These are phyloP conservation scores for Papilio protenor DNA, from an alignment of 2,888 invertebrate genomes.

Conservation along the genomic window DNA sequence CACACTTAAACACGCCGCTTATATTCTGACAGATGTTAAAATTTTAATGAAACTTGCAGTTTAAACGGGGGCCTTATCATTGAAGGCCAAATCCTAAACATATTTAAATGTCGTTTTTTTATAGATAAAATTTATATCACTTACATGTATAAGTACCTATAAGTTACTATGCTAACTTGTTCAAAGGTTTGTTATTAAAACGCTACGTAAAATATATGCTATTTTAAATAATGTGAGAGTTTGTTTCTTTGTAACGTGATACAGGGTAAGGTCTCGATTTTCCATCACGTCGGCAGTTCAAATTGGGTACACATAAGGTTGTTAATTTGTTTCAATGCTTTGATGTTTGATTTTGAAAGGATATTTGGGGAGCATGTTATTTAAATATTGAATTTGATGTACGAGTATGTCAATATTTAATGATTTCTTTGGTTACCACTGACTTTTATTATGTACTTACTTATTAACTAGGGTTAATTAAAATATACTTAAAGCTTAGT, in stretches of 20 bases:
- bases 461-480: not conserved
- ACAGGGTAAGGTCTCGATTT: conserved; percentile 5
- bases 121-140: no score
- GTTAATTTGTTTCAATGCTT: conserved; percentile 34
- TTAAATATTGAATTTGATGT: not conserved
- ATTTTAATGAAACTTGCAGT: no score
- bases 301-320: conserved; percentile 34
- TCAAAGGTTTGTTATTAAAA: conserved; percentile 3
- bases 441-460: not conserved
- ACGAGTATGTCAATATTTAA: not conserved
- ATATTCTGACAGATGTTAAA: no score
- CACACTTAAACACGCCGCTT: no score
- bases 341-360: conserved; percentile 33
- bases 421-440: not conserved
- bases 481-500: not conserved
- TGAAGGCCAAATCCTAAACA: no score
- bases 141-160: not conserved
- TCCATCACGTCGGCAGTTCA: conserved; percentile 19
- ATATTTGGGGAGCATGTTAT: conserved; percentile 20
- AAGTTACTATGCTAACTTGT: not conserved
- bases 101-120: no score
- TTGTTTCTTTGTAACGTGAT: conserved; percentile 35
- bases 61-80: no score
- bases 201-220: not conserved
- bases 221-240: not conserved